These are phyloP conservation scores for Raja brachyura DNA, from an alignment of 2,113 vertebrate species.

Conservation along the genomic window DNA sequence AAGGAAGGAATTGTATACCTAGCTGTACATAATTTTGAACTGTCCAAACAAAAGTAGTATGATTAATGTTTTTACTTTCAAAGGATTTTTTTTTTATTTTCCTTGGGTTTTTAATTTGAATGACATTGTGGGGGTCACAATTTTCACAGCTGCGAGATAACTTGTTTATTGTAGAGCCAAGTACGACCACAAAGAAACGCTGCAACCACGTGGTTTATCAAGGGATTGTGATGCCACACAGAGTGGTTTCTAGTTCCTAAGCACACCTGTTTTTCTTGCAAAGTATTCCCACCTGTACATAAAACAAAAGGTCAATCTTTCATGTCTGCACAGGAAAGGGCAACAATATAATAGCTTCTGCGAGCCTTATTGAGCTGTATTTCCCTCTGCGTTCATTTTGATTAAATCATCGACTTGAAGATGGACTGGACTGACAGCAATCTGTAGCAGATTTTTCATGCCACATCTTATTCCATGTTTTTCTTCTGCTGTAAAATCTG, in stretches of 20 bases:
- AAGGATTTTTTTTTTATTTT: conserved; percentile 35
- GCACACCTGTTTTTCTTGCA: conserved; percentile 34
- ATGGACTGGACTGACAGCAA: not conserved
- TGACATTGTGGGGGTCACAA: conserved; percentile 27
- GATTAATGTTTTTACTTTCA: conserved; percentile 42
- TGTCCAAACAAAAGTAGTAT: conserved; percentile 36
- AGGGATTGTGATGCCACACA: conserved; percentile 37
- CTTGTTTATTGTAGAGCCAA: conserved; percentile 38
- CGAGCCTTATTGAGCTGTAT: not conserved
- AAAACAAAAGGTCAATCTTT: conserved; percentile 1
- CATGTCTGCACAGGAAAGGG: not conserved
- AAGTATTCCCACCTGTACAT: conserved; percentile 25
- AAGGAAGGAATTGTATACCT: conserved; percentile 35
- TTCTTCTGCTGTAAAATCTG: not conserved
- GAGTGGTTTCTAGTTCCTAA: conserved; percentile 2
- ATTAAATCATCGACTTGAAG: not conserved
- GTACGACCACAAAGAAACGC: conserved; percentile 31
- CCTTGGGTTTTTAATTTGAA: conserved; percentile 36
- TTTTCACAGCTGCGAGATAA: conserved; percentile 37
- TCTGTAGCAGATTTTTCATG: not conserved
- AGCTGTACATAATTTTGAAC: conserved; percentile 4
- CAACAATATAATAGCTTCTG: not conserved
- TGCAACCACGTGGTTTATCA: conserved; percentile 8
- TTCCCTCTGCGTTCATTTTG: not conserved
- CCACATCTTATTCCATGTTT: not conserved